phyloP scores from a whole-genome alignment of 2,888 invertebrate species.

The Elegia similella region DNA sequence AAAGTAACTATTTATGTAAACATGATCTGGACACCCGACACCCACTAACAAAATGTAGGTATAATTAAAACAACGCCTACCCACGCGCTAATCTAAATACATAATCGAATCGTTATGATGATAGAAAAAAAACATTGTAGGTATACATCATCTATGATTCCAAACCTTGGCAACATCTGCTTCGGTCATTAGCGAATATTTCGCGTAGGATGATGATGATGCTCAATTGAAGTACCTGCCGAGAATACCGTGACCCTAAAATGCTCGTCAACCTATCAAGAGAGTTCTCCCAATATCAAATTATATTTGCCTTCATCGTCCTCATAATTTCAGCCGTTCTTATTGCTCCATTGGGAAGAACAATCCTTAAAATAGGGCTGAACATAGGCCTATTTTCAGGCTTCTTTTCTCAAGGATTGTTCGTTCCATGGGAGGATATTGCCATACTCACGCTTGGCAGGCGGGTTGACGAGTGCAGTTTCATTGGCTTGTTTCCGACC shows the following conservation, averaged over 20 bases:
- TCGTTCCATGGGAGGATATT: too few relatives aligned
- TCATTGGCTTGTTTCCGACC: too few relatives aligned
- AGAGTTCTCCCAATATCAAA: too few relatives aligned
- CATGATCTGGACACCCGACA: background rate
- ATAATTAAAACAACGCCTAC: slow-evolving; percentile 28
- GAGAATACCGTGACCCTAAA: background rate
- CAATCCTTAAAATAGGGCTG: too few relatives aligned
- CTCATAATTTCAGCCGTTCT: too few relatives aligned
- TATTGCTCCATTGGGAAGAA: too few relatives aligned
- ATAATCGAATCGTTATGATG: slow-evolving; percentile 24
- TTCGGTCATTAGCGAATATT: background rate
- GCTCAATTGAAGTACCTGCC: background rate
- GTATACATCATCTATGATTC: background rate
- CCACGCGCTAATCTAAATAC: slow-evolving; percentile 38
- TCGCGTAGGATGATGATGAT: background rate
- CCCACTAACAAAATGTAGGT: slow-evolving; percentile 10
- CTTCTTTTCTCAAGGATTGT: too few relatives aligned
- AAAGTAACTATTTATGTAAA: background rate
- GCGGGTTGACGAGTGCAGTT: too few relatives aligned
- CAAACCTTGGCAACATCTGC: background rate
- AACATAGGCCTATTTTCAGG: too few relatives aligned
- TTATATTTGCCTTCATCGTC: too few relatives aligned
- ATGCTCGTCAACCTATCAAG: too few relatives aligned
- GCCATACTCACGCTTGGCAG: too few relatives aligned
- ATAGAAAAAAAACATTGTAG: slow-evolving; percentile 2